Conservation (phyloP, 2,797 vertebrate species). For the Chiroxiphia lanceolata region DNA sequence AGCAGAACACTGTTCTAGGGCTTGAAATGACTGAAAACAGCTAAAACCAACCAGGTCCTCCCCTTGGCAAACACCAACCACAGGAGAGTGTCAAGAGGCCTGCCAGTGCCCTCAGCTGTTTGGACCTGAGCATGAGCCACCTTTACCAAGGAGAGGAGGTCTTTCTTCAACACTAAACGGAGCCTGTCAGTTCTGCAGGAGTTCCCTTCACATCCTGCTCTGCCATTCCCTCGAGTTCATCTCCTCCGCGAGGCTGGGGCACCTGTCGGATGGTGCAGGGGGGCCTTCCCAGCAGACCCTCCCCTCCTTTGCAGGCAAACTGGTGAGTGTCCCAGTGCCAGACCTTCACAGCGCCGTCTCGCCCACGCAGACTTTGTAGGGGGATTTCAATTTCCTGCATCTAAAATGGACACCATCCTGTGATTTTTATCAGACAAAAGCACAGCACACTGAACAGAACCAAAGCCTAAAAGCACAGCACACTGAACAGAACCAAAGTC, state of each 20-base stretch:
- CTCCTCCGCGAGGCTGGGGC: background rate
- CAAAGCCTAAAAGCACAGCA: background rate
- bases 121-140: background rate
- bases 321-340: background rate
- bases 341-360: conserved; percentile 59
- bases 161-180: background rate
- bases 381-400: conserved; percentile 66
- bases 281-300: background rate
- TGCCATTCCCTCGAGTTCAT: background rate
- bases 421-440: background rate
- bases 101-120: background rate
- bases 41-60: conserved; percentile 10
- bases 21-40: conserved; percentile 41
- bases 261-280: background rate
- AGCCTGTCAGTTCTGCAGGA: background rate
- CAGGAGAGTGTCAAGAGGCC: background rate
- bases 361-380: conserved; percentile 58
- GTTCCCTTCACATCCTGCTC: background rate
- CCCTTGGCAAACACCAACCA: background rate
- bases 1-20: background rate
- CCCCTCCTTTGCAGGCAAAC: background rate
- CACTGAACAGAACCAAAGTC: background rate
- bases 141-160: background rate
- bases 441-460: background rate
- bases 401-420: conserved; percentile 15